Evolutionary conservation across 2,888 invertebrate genomes (phyloP).

Genomic region (Tuberolachnus salignus): DNA sequence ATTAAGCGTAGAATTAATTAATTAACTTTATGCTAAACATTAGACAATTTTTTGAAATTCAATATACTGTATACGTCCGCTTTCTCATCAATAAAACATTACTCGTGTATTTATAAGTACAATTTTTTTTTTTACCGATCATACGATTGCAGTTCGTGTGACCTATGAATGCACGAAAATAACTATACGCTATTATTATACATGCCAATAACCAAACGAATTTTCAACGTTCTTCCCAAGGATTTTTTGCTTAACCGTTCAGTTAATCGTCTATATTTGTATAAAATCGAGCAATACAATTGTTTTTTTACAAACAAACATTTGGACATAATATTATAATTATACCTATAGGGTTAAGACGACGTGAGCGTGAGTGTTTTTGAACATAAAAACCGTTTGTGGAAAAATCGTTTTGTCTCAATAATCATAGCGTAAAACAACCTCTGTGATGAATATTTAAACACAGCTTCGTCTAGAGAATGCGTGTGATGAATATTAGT

Average conservation of each 20-base stretch:
- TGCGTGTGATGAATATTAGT: no score
- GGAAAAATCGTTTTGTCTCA: no score
- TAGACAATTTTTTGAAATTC: neutral
- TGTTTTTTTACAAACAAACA: no score
- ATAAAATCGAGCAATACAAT: no score
- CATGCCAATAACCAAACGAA: neutral
- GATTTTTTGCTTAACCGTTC: neutral
- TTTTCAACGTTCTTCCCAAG: neutral
- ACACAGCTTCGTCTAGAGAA: no score
- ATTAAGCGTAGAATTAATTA: neutral
- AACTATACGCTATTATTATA: constrained; percentile 2
- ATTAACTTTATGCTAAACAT: neutral
- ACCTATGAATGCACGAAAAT: neutral
- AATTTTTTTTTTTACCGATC: neutral
- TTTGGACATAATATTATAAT: no score
- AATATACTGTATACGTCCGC: neutral
- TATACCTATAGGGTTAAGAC: no score
- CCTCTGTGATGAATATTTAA: no score
- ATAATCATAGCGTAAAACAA: no score
- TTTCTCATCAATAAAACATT: constrained; percentile 22
- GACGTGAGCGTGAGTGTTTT: no score
- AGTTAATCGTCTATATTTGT: neutral
- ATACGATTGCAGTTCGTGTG: neutral
- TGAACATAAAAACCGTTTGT: no score
- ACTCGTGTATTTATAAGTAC: no score